Base-by-base conservation (phyloP, 2,113 vertebrate genomes). In the Podarcis muralis region DNA sequence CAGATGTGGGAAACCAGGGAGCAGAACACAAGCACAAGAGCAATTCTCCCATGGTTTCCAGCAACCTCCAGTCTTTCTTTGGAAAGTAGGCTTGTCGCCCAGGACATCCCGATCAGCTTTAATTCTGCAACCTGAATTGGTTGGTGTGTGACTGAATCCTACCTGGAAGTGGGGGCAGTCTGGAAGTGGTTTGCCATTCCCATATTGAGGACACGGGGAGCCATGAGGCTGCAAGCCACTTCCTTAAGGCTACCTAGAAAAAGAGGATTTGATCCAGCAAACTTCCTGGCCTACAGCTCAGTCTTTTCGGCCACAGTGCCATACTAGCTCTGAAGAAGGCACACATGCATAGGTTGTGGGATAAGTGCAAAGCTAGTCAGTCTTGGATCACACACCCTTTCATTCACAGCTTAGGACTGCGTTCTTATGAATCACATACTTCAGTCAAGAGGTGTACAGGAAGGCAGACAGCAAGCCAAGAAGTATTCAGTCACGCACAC, bases 381-480 rank as follows among this genome's bases (percentile, higher is more conserved):
- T 35, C 43, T 25, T 22, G 8, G 62, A 27, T 40, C 62, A 48
- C 37, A 22, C 37, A 23, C 37, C 75, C 59, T 15, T 66, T 79
- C 81, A 83, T 83, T 87, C 86, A 87, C 68, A 57, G n/a, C 43
- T 57, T 25, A 71, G 13, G 59, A 80, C 43, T 30, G 40, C 81
- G 11, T 80, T 71, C 43, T 72, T 87, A 71, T 87, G 86, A 87
- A 57, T 81, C 43, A 84, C 74, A 76, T n/a, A 71, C 65, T 53
- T 77, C 69, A 88, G n/a, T 16, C 71, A 48, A 80, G 62, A 78
- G 30, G 43, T 88, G 16, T 69, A 78, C 74, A 83, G n/a, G 59
- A 35, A 83, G 16, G n/a, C 20, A 37, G 43, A 69, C 35, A 16
- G 15, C n/a, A n/a, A 37, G 72, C 81, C 74, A 69, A 84, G 81